Conservation (phyloP, 23 tunicate species). For the Halocynthia aurantium region DNA sequence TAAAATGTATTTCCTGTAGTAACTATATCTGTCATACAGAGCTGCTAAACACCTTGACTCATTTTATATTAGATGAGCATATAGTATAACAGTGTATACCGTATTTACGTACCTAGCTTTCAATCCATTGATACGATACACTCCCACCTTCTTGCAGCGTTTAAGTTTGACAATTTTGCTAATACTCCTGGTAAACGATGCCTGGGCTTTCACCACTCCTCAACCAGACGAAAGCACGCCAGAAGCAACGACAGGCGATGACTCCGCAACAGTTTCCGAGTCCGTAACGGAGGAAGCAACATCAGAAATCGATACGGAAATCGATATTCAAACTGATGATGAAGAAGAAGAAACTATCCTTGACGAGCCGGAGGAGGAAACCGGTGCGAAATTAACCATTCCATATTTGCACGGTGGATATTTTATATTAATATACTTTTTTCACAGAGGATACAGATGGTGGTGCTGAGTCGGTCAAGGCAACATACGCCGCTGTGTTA, state of each 20-base stretch:
- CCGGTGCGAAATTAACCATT: neutral
- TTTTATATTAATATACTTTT: too few species aligned
- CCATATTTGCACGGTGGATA: neutral
- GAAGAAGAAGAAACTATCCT: neutral
- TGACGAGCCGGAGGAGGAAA: neutral
- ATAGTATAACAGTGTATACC: too few species aligned
- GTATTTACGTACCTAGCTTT: too few species aligned
- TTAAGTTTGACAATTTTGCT: too few species aligned
- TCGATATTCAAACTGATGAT: constrained; percentile 6
- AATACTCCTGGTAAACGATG: too few species aligned
- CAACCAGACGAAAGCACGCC: neutral
- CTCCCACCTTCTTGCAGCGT: too few species aligned
- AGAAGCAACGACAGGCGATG: neutral
- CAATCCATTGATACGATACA: too few species aligned
- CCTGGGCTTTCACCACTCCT: neutral
- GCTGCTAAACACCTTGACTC: too few species aligned
- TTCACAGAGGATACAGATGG: neutral
- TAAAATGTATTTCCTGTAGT: too few species aligned
- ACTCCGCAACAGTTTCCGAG: neutral
- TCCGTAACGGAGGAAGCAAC: neutral
- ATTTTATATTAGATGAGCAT: too few species aligned
- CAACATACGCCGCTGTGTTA: neutral
- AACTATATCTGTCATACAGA: too few species aligned
- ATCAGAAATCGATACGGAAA: too few species aligned
- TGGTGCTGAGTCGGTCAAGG: constrained; percentile 9